Percentiles rank a stretch among this genome's conserved stretches.
Evolutionary conservation across 2,888 invertebrate genomes (phyloP).

Genomic region (Furcula furcula): DNA sequence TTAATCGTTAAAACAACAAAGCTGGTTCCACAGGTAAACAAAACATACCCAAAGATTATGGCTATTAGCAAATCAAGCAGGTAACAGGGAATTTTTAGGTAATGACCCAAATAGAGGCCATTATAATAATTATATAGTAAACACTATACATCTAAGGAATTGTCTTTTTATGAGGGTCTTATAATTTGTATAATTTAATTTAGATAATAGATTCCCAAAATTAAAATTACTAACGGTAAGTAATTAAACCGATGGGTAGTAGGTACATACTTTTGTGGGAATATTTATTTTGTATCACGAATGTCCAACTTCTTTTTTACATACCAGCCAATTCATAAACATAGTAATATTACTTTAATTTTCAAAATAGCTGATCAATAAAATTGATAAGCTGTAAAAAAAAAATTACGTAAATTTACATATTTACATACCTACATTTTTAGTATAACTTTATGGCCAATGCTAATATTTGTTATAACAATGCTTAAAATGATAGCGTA

Average conservation of each 20-base stretch:
- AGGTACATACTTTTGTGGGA: no score
- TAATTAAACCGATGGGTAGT: no score
- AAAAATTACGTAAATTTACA: no score
- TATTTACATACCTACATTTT: no score
- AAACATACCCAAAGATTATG: slow-evolving; percentile 29
- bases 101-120: slow-evolving; percentile 63
- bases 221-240: background rate
- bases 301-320: no score
- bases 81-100: slow-evolving; percentile 62
- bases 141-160: slow-evolving; percentile 50
- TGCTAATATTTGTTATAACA: no score
- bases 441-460: no score
- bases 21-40: slow-evolving; percentile 33
- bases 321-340: no score
- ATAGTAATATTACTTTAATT: no score
- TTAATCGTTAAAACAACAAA: slow-evolving; percentile 62
- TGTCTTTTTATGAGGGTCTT: slow-evolving; percentile 13
- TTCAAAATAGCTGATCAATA: no score
- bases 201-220: slow-evolving; percentile 3
- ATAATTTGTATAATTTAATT: slow-evolving; percentile 20
- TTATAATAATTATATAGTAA: slow-evolving; percentile 77
- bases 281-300: slow-evolving; percentile 16
- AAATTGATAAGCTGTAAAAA: no score
- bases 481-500: no score
- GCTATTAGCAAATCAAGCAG: slow-evolving; percentile 71